Evolutionary conservation across 2,113 vertebrate genomes (phyloP).

Genomic region (Hyperopisus bebe): DNA sequence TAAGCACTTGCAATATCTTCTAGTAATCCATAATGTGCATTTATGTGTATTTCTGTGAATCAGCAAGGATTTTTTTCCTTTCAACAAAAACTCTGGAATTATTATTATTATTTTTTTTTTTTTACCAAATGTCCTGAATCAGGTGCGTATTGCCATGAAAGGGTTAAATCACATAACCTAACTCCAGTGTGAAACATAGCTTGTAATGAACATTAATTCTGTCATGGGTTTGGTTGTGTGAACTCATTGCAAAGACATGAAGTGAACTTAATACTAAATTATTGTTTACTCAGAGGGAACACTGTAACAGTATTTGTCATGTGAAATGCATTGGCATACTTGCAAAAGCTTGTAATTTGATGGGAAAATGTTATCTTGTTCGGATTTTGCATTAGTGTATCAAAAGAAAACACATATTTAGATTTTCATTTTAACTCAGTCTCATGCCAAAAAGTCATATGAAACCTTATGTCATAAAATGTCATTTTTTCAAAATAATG

Average conservation of each 20-base stretch:
- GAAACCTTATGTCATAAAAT: background rate
- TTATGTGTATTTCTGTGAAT: constrained; percentile 12
- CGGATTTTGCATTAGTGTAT: background rate
- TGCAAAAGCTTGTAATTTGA: background rate
- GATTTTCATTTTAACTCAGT: background rate
- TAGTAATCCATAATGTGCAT: background rate
- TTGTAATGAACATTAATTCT: background rate
- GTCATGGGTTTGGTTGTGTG: background rate
- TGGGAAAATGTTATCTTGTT: background rate
- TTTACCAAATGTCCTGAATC: constrained; percentile 1
- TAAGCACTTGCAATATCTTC: constrained; percentile 3
- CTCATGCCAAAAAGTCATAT: constrained; percentile 1
- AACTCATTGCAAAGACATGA: background rate
- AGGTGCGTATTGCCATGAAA: constrained; percentile 1
- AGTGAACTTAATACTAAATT: background rate
- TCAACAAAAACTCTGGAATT: background rate
- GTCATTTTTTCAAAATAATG: background rate
- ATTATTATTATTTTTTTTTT: background rate
- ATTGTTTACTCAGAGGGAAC: constrained; percentile 4
- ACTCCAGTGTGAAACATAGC: background rate
- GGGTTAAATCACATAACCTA: background rate
- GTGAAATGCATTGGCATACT: background rate
- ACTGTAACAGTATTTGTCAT: background rate
- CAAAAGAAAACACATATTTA: background rate
- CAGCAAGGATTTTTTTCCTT: background rate